Percentiles rank a stretch among this genome's conserved stretches.
phyloP scores from a whole-genome alignment of 1,140 invertebrate genomes.

The Hypsibius dujardini region DNA sequence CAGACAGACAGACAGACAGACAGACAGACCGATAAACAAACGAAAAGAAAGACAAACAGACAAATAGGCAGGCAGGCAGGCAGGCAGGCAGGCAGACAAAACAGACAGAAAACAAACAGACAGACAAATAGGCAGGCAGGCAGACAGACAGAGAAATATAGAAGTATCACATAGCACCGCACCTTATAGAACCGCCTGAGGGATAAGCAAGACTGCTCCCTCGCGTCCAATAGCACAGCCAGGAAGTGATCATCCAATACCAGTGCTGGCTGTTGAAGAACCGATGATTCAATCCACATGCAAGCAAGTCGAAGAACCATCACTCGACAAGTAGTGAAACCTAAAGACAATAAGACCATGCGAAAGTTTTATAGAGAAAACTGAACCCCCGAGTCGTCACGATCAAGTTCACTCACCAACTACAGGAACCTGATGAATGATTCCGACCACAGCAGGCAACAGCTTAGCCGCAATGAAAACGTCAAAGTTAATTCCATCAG shows the following conservation, averaged over 20 bases:
- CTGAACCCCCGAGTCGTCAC: no score
- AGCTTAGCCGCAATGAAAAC: background rate
- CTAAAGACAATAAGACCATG: background rate
- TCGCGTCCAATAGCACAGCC: background rate
- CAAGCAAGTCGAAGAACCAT: constrained; percentile 8
- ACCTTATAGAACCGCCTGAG: background rate
- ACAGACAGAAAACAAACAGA: no score
- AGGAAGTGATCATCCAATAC: constrained; percentile 3
- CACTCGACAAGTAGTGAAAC: background rate
- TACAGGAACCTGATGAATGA: constrained; percentile 1
- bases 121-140: no score
- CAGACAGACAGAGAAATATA: no score
- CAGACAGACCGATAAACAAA: no score
- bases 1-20: no score
- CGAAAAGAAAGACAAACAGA: no score
- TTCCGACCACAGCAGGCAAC: background rate
- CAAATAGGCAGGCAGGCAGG: no score
- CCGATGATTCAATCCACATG: background rate
- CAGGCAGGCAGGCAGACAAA: no score
- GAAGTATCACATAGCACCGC: background rate
- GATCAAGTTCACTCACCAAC: background rate
- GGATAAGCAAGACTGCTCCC: background rate
- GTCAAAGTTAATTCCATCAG: background rate
- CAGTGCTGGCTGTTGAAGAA: background rate
- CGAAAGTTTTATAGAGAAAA: background rate